phyloP scores from a whole-genome alignment of 2,797 vertebrate species.

The Cossypha caffra region DNA sequence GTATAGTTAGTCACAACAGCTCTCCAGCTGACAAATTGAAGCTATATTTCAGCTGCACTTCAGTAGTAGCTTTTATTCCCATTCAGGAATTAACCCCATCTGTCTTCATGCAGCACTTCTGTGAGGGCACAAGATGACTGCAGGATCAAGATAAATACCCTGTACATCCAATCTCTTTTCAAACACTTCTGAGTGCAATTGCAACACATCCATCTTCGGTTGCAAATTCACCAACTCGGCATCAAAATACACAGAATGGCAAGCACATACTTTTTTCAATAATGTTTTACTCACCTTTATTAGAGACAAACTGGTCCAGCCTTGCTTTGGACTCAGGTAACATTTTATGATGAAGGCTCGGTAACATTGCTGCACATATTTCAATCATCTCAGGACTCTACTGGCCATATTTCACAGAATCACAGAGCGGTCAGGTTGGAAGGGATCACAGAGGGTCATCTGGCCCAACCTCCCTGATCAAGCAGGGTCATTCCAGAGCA shows the following conservation, averaged over 20 bases:
- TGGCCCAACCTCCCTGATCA: background rate
- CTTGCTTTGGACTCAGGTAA: background rate
- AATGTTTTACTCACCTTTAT: background rate
- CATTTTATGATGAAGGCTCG: background rate
- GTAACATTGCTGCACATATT: background rate
- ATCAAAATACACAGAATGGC: background rate
- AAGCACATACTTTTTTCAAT: background rate
- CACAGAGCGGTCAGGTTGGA: background rate
- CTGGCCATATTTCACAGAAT: background rate
- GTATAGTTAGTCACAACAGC: background rate
- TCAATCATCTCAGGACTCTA: background rate
- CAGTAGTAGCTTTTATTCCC: background rate
- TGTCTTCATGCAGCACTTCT: background rate
- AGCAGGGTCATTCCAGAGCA: background rate
- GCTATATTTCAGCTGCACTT: background rate
- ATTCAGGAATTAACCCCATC: background rate
- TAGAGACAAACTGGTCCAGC: background rate
- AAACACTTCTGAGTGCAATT: background rate
- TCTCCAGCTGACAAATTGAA: background rate
- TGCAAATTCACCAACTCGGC: background rate
- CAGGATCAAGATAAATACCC: background rate
- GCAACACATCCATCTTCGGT: background rate
- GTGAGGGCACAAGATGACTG: background rate
- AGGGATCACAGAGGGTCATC: background rate
- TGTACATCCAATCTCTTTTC: background rate